A percentile compares a stretch with the other conserved stretches of the same genome.
Evolutionary conservation across 2,113 vertebrate genomes (phyloP).

Genomic region (Trematomus loennbergii): DNA sequence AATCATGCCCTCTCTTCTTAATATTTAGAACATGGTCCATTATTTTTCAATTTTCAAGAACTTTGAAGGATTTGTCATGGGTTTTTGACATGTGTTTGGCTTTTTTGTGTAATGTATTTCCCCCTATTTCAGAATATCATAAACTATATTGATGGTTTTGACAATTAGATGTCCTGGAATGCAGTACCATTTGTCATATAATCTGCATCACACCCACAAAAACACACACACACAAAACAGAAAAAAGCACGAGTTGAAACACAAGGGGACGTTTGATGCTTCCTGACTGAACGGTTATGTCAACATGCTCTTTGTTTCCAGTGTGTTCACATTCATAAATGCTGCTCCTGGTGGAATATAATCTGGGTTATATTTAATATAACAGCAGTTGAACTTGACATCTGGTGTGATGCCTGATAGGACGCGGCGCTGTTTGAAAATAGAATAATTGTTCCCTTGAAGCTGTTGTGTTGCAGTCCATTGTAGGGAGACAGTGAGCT

Average conservation of each 20-base stretch:
- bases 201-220: slow-evolving; percentile 40
- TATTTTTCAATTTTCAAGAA: not conserved
- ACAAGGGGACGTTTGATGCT: slow-evolving; percentile 58
- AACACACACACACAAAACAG: slow-evolving; percentile 10
- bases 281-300: slow-evolving; percentile 63
- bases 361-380: slow-evolving; percentile 58
- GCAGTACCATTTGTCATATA: slow-evolving; percentile 61
- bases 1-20: slow-evolving; percentile 28
- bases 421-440: slow-evolving; percentile 34
- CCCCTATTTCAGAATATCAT: slow-evolving; percentile 6
- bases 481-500: slow-evolving; percentile 4
- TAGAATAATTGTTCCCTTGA: slow-evolving; percentile 36
- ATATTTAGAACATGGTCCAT: not conserved
- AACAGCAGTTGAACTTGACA: slow-evolving; percentile 45
- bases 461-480: slow-evolving; percentile 9
- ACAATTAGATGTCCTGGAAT: slow-evolving; percentile 56
- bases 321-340: slow-evolving; percentile 55
- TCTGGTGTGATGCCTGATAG: slow-evolving; percentile 62
- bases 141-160: slow-evolving; percentile 28
- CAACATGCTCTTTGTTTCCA: slow-evolving; percentile 71
- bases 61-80: slow-evolving; percentile 2
- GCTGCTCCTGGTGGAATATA: slow-evolving; percentile 63
- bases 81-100: slow-evolving; percentile 1
- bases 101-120: not conserved
- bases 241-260: slow-evolving; percentile 56